A percentile compares a stretch with the other conserved stretches of the same genome.
phyloP scores from a whole-genome alignment of 1,140 invertebrate genomes.

The Bombyx mandarina region DNA sequence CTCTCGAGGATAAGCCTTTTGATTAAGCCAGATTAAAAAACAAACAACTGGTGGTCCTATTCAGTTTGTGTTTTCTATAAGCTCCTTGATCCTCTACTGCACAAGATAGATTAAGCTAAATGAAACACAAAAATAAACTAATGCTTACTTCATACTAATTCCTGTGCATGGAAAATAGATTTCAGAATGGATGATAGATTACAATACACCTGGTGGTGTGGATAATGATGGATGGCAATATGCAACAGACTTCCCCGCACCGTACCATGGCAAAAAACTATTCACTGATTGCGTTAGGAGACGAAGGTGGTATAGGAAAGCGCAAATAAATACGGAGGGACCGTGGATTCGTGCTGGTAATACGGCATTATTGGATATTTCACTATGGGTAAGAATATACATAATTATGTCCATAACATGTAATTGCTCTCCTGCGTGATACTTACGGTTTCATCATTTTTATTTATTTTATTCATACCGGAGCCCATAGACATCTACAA shows the following conservation, averaged over 20 bases:
- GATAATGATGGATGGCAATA: constrained; percentile 96
- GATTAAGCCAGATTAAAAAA: no score
- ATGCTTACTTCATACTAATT: no score
- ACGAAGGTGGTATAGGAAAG: constrained; percentile 87
- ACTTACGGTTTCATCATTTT: neutral
- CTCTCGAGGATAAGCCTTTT: no score
- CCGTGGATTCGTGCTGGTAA: constrained; percentile 90
- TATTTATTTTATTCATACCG: neutral
- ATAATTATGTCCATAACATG: constrained; percentile 5
- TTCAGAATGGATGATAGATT: constrained; percentile 92
- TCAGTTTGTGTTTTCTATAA: no score
- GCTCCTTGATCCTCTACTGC: no score
- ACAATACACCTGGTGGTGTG: constrained; percentile 88
- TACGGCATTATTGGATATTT: constrained; percentile 86
- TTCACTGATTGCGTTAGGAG: constrained; percentile 91
- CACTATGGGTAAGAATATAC: constrained; percentile 74
- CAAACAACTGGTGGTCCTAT: no score
- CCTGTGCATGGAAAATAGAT: constrained; percentile 50
- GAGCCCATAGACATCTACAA: no score
- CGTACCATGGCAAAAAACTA: constrained; percentile 87
- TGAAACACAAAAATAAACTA: no score
- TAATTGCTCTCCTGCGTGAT: neutral
- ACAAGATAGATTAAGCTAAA: no score
- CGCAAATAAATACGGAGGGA: constrained; percentile 84
- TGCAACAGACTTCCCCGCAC: constrained; percentile 89